These are phyloP conservation scores for Carassius auratus DNA, from an alignment of 2,113 vertebrate genomes.

Conservation along the genomic window DNA sequence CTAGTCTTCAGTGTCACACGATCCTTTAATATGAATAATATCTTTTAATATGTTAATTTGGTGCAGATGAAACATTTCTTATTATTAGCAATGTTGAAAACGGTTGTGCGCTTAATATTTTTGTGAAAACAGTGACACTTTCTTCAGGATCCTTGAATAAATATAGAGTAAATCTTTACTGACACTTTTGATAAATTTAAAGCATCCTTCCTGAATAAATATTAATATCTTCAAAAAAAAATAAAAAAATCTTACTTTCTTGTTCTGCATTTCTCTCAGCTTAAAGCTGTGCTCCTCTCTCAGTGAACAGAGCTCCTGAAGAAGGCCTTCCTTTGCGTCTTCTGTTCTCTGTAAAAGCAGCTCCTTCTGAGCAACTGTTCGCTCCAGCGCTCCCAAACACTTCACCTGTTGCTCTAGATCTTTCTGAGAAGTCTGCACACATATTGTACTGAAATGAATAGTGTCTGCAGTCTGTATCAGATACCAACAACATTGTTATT, in stretches of 20 bases:
- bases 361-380: slow-evolving; percentile 73
- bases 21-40: neutral
- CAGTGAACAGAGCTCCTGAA: slow-evolving; percentile 59
- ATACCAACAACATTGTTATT: neutral
- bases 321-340: slow-evolving; percentile 55
- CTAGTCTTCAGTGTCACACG: neutral
- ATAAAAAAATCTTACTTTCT: slow-evolving; percentile 16
- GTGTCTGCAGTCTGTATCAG: neutral
- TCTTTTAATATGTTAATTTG: neutral
- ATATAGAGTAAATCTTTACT: neutral
- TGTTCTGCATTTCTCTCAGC: slow-evolving; percentile 54
- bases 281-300: slow-evolving; percentile 56
- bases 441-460: neutral
- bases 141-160: neutral
- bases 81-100: neutral
- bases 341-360: slow-evolving; percentile 65
- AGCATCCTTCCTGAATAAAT: too few species aligned
- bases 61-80: neutral
- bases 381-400: slow-evolving; percentile 64
- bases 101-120: neutral
- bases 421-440: slow-evolving; percentile 55
- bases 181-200: neutral
- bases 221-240: too few species aligned
- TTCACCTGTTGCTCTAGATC: slow-evolving; percentile 59
- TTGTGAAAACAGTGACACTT: neutral